Percentiles rank a stretch among this genome's conserved stretches.
phyloP scores from a whole-genome alignment of 2,888 invertebrate genomes.

The Selenia dentaria region DNA sequence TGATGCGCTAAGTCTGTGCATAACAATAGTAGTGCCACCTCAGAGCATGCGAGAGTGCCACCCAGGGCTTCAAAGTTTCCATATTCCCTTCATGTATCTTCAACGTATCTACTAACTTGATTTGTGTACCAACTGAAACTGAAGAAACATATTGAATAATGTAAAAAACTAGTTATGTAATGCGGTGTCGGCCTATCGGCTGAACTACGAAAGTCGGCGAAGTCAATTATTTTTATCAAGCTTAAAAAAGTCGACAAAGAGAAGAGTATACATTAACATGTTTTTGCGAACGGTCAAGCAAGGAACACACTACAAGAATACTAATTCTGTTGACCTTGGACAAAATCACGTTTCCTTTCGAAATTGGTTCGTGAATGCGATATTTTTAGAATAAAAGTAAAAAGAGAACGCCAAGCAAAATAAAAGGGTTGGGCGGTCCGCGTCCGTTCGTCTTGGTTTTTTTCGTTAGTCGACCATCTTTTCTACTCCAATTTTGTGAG shows the following conservation, averaged over 20 bases:
- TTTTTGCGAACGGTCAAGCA: conserved; percentile 80
- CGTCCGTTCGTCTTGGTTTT: conserved; percentile 67
- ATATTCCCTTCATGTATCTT: too few species aligned
- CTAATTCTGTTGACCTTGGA: conserved; percentile 80
- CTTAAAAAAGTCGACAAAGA: conserved; percentile 68
- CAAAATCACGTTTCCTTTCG: conserved; percentile 83
- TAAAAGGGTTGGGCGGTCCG: conserved; percentile 71
- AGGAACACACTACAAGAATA: conserved; percentile 76
- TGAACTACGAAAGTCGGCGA: conserved; percentile 35
- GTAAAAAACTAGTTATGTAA: too few species aligned
- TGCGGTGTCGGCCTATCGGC: too few species aligned
- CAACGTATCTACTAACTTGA: too few species aligned
- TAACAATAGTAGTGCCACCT: too few species aligned
- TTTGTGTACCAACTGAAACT: too few species aligned
- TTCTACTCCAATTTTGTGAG: conserved; percentile 61
- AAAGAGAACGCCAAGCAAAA: conserved; percentile 70
- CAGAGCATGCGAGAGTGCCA: too few species aligned
- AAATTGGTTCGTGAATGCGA: conserved; percentile 82
- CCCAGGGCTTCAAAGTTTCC: too few species aligned
- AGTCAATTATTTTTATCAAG: conserved; percentile 67
- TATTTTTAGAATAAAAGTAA: conserved; percentile 83
- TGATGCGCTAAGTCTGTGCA: too few species aligned
- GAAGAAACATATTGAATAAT: too few species aligned
- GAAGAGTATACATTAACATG: conserved; percentile 75
- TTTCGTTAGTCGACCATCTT: conserved; percentile 65